Percentiles rank a stretch among this genome's conserved stretches.
phyloP scores from a whole-genome alignment of 2,888 invertebrate species.

The Zelleria hepariella region DNA sequence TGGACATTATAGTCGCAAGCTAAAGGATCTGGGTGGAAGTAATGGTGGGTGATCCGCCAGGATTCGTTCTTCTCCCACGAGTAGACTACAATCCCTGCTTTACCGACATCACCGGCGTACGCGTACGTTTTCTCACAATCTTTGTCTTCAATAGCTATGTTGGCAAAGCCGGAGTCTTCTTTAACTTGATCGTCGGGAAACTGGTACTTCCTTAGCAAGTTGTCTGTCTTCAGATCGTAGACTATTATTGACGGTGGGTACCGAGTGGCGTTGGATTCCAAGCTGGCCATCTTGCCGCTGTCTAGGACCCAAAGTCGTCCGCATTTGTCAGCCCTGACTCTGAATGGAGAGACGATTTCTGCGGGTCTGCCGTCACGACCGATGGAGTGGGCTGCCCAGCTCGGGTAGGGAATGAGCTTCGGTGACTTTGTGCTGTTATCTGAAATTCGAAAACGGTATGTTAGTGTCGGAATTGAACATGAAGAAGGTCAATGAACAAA shows the following conservation, averaged over 20 bases:
- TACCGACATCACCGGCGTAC: slow-evolving; percentile 79
- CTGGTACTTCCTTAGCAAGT: slow-evolving; percentile 75
- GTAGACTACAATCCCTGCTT: slow-evolving; percentile 80
- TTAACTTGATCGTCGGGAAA: slow-evolving; percentile 77
- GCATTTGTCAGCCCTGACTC: slow-evolving; percentile 81
- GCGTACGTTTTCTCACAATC: slow-evolving; percentile 81
- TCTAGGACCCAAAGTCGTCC: slow-evolving; percentile 86
- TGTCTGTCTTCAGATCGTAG: slow-evolving; percentile 81
- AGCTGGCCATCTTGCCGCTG: slow-evolving; percentile 75
- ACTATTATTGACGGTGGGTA: slow-evolving; percentile 75
- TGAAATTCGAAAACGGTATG: slow-evolving; percentile 41
- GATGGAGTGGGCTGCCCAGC: slow-evolving; percentile 82
- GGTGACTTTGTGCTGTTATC: slow-evolving; percentile 78
- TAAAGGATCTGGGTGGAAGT: slow-evolving; percentile 79
- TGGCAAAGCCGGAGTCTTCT: slow-evolving; percentile 78
- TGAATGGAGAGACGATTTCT: slow-evolving; percentile 81
- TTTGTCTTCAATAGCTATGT: slow-evolving; percentile 82
- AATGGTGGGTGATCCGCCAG: slow-evolving; percentile 81
- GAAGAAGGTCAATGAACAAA: too few species aligned
- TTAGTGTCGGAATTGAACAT: too few species aligned
- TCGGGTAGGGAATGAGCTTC: slow-evolving; percentile 81
- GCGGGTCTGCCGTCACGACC: slow-evolving; percentile 62
- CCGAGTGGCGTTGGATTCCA: slow-evolving; percentile 54
- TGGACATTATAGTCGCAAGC: slow-evolving; percentile 81
- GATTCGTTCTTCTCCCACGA: slow-evolving; percentile 80